Conservation (phyloP, 2,888 invertebrate genomes). For the Palloptera scutellata region DNA sequence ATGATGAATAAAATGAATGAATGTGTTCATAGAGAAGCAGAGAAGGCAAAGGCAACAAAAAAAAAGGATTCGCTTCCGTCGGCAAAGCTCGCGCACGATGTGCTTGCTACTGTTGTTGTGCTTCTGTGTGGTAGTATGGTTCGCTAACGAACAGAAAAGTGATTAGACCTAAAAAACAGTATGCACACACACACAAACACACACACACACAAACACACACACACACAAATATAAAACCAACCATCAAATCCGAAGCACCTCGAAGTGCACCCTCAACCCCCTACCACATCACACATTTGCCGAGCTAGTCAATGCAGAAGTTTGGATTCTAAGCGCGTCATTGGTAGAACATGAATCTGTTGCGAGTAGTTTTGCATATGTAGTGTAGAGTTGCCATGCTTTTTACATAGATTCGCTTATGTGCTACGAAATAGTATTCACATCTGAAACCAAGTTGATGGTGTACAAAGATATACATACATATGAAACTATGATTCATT, state of each 20-base stretch:
- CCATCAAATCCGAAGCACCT: slow-evolving; percentile 22
- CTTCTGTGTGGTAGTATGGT: slow-evolving; percentile 25
- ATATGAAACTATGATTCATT: background rate
- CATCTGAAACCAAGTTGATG: no score
- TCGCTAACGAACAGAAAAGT: slow-evolving; percentile 40
- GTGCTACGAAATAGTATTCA: slow-evolving; percentile 19
- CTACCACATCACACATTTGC: slow-evolving; percentile 19
- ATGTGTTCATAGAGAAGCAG: no score
- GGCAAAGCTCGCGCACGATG: slow-evolving; percentile 46
- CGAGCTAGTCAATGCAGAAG: slow-evolving; percentile 16
- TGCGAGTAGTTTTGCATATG: slow-evolving; percentile 39
- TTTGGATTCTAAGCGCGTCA: slow-evolving; percentile 43
- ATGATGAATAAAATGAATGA: slow-evolving; percentile 10
- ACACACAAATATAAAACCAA: slow-evolving; percentile 30
- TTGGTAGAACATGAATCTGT: slow-evolving; percentile 38
- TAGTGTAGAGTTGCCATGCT: slow-evolving; percentile 32
- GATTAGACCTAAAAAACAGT: slow-evolving; percentile 49
- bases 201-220: slow-evolving; percentile 16
- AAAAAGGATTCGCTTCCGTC: slow-evolving; percentile 49
- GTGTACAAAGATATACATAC: background rate
- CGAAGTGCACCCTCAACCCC: slow-evolving; percentile 12
- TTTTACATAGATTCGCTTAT: background rate
- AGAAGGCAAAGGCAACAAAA: slow-evolving; percentile 11
- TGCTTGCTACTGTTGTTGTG: slow-evolving; percentile 35
- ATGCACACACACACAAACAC: slow-evolving; percentile 2